A percentile compares a stretch with the other conserved stretches of the same genome.
These are phyloP conservation scores for Lepidocolaptes lacrymiger DNA, from an alignment of 2,797 vertebrate species.

Conservation along the genomic window DNA sequence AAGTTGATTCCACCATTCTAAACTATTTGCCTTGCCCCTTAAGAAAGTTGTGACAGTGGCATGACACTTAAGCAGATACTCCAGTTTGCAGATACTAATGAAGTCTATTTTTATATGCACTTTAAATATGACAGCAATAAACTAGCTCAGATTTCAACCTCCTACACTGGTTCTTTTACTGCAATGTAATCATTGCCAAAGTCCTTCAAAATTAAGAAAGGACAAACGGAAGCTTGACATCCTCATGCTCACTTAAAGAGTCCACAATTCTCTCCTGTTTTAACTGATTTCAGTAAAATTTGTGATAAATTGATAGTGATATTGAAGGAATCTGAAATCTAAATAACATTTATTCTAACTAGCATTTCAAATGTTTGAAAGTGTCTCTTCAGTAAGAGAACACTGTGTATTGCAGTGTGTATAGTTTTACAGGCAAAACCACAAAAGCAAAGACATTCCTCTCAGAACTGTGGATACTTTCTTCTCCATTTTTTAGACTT, in stretches of 20 bases:
- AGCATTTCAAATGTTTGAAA: not conserved
- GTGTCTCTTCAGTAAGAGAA: not conserved
- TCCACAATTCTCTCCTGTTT: not conserved
- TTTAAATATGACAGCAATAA: not conserved
- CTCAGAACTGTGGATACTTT: not conserved
- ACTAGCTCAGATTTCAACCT: constrained; percentile 32
- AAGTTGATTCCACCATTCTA: not conserved
- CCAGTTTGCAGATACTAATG: constrained; percentile 31
- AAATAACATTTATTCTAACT: not conserved
- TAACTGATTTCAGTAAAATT: not conserved
- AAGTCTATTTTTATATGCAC: constrained; percentile 48
- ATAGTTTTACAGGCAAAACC: not conserved
- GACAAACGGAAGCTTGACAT: not conserved
- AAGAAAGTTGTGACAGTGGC: not conserved
- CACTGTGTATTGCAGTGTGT: fast-evolving
- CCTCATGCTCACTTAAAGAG: not conserved
- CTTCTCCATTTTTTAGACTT: not conserved
- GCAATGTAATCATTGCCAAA: not conserved
- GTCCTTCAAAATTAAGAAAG: constrained; percentile 5
- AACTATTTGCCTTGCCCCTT: constrained; percentile 8
- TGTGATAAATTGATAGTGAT: not conserved
- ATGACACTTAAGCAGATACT: not conserved
- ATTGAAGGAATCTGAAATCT: not conserved
- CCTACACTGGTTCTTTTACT: not conserved
- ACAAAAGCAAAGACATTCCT: not conserved